These are phyloP conservation scores for Paramormyrops kingsleyae DNA, from an alignment of 2,113 vertebrate genomes.

Conservation along the genomic window DNA sequence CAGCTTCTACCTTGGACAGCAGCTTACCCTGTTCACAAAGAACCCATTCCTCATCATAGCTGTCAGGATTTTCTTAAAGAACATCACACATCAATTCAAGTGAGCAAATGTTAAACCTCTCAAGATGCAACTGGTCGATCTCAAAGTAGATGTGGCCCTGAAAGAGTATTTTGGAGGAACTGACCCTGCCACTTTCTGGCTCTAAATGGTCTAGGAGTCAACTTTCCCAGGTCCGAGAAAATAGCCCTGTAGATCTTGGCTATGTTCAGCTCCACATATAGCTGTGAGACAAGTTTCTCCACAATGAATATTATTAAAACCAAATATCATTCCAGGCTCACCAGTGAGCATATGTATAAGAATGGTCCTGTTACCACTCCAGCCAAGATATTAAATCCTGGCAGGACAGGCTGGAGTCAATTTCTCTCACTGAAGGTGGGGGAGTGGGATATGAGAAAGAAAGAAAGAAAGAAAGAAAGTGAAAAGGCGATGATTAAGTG, in stretches of 20 bases:
- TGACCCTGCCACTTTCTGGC: conserved; percentile 8
- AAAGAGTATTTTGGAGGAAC: not conserved
- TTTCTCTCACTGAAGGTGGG: not conserved
- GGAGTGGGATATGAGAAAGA: not conserved
- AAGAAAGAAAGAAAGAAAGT: not conserved
- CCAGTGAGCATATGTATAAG: too few species aligned
- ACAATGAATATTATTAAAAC: too few species aligned
- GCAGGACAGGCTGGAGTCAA: not conserved
- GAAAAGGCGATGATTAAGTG: not conserved
- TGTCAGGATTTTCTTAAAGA: conserved; percentile 22
- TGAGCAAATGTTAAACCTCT: conserved; percentile 15
- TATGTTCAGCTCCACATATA: too few species aligned
- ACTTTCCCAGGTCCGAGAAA: conserved; percentile 17
- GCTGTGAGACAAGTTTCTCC: too few species aligned
- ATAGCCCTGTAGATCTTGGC: not conserved
- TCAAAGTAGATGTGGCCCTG: not conserved
- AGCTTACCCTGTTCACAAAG: conserved; percentile 26
- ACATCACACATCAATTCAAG: conserved; percentile 25
- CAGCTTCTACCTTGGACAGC: conserved; percentile 28
- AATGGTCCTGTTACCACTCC: too few species aligned
- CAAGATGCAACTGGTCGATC: not conserved
- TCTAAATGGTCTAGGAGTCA: conserved; percentile 10
- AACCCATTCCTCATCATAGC: conserved; percentile 31
- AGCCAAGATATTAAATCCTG: not conserved
- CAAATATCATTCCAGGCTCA: too few species aligned